Conservation (phyloP, 2,113 vertebrate species). For the Alaudala cheleensis region DNA sequence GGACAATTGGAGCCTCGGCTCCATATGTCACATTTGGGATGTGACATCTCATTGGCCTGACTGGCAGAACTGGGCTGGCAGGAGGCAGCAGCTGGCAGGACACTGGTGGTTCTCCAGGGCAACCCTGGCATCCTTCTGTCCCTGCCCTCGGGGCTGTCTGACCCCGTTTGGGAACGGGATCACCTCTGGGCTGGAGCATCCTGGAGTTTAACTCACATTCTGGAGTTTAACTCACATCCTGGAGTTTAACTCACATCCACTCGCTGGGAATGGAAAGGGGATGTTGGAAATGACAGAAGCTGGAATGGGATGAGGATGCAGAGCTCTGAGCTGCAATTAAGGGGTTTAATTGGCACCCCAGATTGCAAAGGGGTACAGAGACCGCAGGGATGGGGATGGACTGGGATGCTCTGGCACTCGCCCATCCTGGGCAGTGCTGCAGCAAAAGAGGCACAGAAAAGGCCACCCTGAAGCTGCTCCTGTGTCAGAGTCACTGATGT, state of each 20-base stretch:
- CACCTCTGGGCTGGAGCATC: neutral
- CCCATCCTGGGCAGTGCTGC: accelerated
- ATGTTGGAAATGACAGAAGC: accelerated
- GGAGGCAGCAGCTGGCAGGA: neutral
- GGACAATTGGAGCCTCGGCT: neutral
- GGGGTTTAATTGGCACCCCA: neutral
- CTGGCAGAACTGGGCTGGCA: neutral
- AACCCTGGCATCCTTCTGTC: neutral
- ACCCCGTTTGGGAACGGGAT: neutral
- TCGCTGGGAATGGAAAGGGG: neutral
- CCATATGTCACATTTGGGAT: neutral
- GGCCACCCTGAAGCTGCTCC: neutral
- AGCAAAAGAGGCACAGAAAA: neutral
- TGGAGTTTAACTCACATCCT: neutral
- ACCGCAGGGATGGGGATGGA: neutral
- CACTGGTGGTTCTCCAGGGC: neutral
- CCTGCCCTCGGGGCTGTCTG: neutral
- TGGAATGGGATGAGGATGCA: accelerated
- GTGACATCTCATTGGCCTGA: neutral
- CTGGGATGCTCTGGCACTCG: accelerated
- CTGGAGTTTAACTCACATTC: neutral
- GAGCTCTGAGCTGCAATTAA: neutral
- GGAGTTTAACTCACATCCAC: neutral
- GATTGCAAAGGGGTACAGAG: neutral
- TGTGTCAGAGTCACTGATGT: neutral